A percentile compares a stretch with the other conserved stretches of the same genome.
phyloP scores from a whole-genome alignment of 1,140 invertebrate species.

The Drosophila kohkoa region DNA sequence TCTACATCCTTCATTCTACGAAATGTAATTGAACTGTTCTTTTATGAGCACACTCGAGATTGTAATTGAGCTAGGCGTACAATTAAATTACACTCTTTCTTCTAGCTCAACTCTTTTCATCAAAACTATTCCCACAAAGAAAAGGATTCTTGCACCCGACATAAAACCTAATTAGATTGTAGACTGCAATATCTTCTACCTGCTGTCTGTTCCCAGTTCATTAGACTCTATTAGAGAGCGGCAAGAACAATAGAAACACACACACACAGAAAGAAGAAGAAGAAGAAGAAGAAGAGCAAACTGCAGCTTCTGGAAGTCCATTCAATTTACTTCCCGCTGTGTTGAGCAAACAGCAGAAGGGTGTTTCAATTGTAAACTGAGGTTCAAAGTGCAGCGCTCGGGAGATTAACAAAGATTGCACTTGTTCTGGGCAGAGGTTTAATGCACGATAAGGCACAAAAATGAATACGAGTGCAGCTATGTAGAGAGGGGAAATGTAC shows the following conservation, averaged over 20 bases:
- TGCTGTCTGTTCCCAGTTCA: constrained; percentile 56
- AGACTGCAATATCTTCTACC: constrained; percentile 52
- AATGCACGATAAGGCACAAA: constrained; percentile 65
- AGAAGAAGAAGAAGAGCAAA: background rate
- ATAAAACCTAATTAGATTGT: constrained; percentile 33
- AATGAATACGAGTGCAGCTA: background rate
- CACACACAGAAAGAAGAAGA: background rate
- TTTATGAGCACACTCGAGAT: constrained; percentile 3
- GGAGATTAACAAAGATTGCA: constrained; percentile 48
- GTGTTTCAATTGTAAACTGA: constrained; percentile 46
- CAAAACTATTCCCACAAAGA: constrained; percentile 3
- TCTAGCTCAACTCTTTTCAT: constrained; percentile 2
- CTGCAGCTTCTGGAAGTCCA: constrained; percentile 2
- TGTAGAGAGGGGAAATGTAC: constrained; percentile 21
- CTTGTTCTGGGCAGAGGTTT: constrained; percentile 57
- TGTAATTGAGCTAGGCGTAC: constrained; percentile 25
- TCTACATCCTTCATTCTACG: background rate
- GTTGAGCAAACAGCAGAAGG: constrained; percentile 55
- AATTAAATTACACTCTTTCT: constrained; percentile 13
- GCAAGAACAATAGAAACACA: constrained; percentile 60
- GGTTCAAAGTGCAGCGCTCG: constrained; percentile 65
- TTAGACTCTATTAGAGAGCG: constrained; percentile 74
- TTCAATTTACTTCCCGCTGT: constrained; percentile 26
- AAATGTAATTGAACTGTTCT: background rate
- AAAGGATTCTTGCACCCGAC: constrained; percentile 29